These are phyloP conservation scores for Danio aesculapii DNA, from an alignment of 2,797 vertebrate species.

Conservation along the genomic window DNA sequence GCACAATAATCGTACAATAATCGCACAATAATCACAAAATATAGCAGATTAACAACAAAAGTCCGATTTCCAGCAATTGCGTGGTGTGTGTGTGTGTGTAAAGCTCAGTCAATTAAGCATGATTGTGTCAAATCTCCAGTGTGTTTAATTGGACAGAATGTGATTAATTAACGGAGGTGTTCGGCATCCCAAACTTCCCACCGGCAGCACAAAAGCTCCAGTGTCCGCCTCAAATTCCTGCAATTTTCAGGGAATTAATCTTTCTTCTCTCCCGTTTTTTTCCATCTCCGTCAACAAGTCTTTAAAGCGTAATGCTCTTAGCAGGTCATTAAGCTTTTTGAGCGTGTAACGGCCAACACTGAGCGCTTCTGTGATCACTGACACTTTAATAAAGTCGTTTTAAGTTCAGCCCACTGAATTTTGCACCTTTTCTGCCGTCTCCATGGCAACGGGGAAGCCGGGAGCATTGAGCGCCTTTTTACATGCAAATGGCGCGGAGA, in stretches of 20 bases:
- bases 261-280: conserved; percentile 75
- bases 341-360: conserved; percentile 87
- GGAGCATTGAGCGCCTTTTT: conserved; percentile 89
- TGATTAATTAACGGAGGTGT: not conserved
- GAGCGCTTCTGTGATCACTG: conserved; percentile 95
- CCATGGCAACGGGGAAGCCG: conserved; percentile 85
- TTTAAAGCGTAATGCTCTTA: conserved; percentile 75
- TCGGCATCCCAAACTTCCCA: conserved; percentile 31
- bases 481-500: conserved; percentile 89
- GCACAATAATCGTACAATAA: too few relatives aligned
- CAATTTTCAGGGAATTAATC: conserved; percentile 63
- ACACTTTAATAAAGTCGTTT: conserved; percentile 99
- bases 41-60: too few relatives aligned
- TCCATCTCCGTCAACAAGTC: conserved; percentile 46
- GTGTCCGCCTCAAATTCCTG: conserved; percentile 69
- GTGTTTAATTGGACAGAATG: not conserved
- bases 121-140: not conserved
- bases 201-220: conserved; percentile 36
- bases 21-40: too few relatives aligned
- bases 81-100: too few relatives aligned
- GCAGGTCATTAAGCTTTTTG: conserved; percentile 86
- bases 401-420: conserved; percentile 98
- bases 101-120: too few relatives aligned
- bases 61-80: too few relatives aligned
- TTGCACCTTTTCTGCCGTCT: conserved; percentile 96